Base-by-base conservation (phyloP, 2,113 vertebrate species). In the Saiga tatarica region DNA sequence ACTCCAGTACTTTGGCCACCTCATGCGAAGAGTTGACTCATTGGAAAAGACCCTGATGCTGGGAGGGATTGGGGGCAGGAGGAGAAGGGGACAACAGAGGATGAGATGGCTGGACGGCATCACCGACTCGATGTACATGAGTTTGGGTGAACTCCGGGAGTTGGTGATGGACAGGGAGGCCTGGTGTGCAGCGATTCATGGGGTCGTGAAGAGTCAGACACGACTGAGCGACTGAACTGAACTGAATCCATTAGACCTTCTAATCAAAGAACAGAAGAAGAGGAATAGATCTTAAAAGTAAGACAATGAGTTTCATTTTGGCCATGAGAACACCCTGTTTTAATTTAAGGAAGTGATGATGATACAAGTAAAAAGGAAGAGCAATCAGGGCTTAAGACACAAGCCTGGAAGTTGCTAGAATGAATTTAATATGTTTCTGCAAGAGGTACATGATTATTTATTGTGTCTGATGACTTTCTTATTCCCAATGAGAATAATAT, bases 391-490 rank as follows among this genome's bases (percentile, higher is more conserved):
- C 4, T 94, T 89, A 71, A 91, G 47, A 79, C 23, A 0, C 0
- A 81, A 25, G 26, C 74, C 85, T 62, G 23, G 36, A 92, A 82
- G 55, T 50, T 94, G 30, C 42, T 52, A 10, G n/a, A 93, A 84
- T 89, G 16, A 87, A 87, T 71, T 89, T 55, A 85, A 76, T 83
- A 62, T 57, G 30, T 86, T 93, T 93, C 57, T 78, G 30, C 28
- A 74, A 71, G 91, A 92, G 30, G 36, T 33, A 87, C 30, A 74
- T 1, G 88, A 33, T 55, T 78, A 78, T 50, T 96, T 42, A 74
- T 4, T 60, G 6, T 84, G 14, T 82, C 52, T 85, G 45, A 36
- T 84, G 91, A 76, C 42, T 74, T 97, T 90, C 53, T 81, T 45
- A 87, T 87, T 76, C n/a, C 6, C 81, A 76, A 30, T 9, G 52